Evolutionary conservation across 2,797 vertebrate species (phyloP).

Genomic region (Enteromius trimaculatus): DNA sequence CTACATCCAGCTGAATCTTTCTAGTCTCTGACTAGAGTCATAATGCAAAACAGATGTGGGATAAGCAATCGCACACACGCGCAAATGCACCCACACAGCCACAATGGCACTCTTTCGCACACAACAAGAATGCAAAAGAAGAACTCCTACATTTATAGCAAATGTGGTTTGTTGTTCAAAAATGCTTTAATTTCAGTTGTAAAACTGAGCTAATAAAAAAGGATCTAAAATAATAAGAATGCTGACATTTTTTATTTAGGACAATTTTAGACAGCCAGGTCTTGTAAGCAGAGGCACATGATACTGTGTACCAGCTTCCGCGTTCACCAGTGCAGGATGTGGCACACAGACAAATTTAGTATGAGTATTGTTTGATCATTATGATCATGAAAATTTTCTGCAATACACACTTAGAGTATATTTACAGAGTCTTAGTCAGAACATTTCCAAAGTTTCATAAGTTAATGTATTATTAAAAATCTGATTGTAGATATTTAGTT

Average conservation of each 20-base stretch:
- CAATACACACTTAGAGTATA: too few species aligned
- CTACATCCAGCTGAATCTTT: slow-evolving; percentile 55
- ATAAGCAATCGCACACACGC: slow-evolving; percentile 17
- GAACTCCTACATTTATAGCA: slow-evolving; percentile 38
- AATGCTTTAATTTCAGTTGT: neutral
- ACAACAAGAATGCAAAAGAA: slow-evolving; percentile 35
- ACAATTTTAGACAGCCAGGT: neutral
- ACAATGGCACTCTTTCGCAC: slow-evolving; percentile 24
- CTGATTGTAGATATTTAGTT: neutral
- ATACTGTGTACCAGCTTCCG: neutral
- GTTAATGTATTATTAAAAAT: neutral
- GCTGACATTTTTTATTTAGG: neutral
- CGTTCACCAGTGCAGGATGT: slow-evolving; percentile 25
- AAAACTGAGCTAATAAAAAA: slow-evolving; percentile 1
- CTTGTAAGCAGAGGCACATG: slow-evolving; percentile 17
- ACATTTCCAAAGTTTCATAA: neutral
- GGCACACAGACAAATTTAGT: slow-evolving; percentile 12
- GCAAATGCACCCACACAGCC: slow-evolving; percentile 24
- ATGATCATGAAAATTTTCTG: neutral
- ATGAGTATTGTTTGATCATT: slow-evolving; percentile 28
- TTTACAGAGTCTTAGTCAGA: neutral
- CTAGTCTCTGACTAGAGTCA: slow-evolving; percentile 59
- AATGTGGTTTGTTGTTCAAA: neutral
- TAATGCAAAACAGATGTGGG: slow-evolving; percentile 81
- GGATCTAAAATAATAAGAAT: neutral